Base-by-base conservation (phyloP, 2,888 invertebrate species). In the Uloborus plumipes region DNA sequence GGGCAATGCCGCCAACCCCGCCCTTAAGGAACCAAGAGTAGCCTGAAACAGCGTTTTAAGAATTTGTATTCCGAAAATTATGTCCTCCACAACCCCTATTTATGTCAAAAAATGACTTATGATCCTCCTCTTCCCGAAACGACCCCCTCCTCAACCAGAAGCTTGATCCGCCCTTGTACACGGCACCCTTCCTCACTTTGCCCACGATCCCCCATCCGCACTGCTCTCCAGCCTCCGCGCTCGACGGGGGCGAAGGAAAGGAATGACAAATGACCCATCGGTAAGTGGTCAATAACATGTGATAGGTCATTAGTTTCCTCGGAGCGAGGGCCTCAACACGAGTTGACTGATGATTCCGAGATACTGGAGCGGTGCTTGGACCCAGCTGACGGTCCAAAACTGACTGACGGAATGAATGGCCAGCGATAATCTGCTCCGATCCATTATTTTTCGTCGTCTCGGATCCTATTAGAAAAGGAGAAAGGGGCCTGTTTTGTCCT, bases 241-340 rank as follows among this genome's bases (percentile, higher is more conserved):
- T 61, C 58, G 78, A 18, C 47, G 49, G 69, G 80, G 51, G 67
- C 55, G 61, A 61, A 49, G 58, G 65, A 58, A 51, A 69, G 74
- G 81, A 76, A 82, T 82, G 81, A 82, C 81, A 76, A 82, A 82
- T 82, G 81, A 76, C 81, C 80, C 81, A 82, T 82, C 81, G 81
- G 81, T 76, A 82, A 82, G 81, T 82, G 81, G 81, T 82, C 81
- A 82, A 82, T 82, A 82, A 82, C 81, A 76, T 76, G 81, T 82
- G 81, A 82, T 82, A 82, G 81, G 81, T 82, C 81, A 82, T 82
- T 82, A 82, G 81, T 82, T 82, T 82, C 81, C 81, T 50, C 75
- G 51, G 26, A 61, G 70, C 71, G 75, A 75, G 75, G 81, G 71
- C 81, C 81, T 81, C 80, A 81, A 81, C 80, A 74, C 70, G 74